Conservation (phyloP, 2,888 invertebrate species). For the Apoda limacodes region DNA sequence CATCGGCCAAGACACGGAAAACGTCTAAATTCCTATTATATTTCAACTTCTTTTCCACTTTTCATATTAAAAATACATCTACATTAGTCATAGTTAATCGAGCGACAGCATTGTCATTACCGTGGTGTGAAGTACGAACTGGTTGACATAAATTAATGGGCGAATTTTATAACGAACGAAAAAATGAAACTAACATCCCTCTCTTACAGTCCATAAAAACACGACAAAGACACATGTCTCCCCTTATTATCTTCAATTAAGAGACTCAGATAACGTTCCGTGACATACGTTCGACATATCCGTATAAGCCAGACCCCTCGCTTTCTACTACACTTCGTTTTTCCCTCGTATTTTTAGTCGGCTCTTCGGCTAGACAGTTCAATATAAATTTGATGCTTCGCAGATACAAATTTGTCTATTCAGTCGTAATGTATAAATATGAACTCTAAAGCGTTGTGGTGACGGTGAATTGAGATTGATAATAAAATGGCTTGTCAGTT, state of each 20-base stretch:
- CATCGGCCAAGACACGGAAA: too few species aligned
- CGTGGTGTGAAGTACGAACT: too few species aligned
- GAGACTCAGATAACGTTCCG: conserved; percentile 61
- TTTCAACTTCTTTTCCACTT: too few species aligned
- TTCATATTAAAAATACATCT: too few species aligned
- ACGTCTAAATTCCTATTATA: too few species aligned
- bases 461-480: conserved; percentile 15
- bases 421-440: conserved; percentile 20
- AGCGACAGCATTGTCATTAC: too few species aligned
- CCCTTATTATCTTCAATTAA: conserved; percentile 69
- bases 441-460: conserved; percentile 23
- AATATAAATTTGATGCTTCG: conserved; percentile 27
- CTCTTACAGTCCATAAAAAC: conserved; percentile 61
- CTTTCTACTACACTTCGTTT: conserved; percentile 6
- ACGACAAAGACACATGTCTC: conserved; percentile 66
- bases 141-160: conserved; percentile 48
- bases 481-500: conserved; percentile 26
- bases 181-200: conserved; percentile 49
- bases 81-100: too few species aligned
- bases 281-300: conserved; percentile 50
- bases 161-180: conserved; percentile 46
- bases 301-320: conserved; percentile 27
- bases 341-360: conserved; percentile 7
- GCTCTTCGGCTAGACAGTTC: conserved; percentile 25
- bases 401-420: conserved; percentile 28